Conservation (phyloP, 2,888 invertebrate species). For the Heliconius sara region DNA sequence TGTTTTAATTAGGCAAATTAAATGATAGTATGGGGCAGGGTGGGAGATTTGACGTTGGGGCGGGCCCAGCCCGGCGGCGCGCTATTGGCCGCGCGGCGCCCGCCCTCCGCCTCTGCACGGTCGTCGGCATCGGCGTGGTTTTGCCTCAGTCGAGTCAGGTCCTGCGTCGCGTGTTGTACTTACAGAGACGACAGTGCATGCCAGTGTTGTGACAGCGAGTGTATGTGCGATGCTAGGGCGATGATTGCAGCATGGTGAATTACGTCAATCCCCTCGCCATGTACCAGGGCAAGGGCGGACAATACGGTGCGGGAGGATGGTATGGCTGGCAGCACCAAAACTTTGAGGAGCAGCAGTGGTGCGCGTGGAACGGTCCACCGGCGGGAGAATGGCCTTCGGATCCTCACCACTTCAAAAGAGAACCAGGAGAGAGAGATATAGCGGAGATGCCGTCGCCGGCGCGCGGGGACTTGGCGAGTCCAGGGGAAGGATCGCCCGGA, state of each 20-base stretch:
- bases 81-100: constrained; percentile 62
- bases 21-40: constrained; percentile 61
- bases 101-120: constrained; percentile 57
- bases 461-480: constrained; percentile 83
- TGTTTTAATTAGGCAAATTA: constrained; percentile 79
- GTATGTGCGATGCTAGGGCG: constrained; percentile 80
- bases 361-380: constrained; percentile 81
- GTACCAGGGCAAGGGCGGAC: constrained; percentile 86
- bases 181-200: constrained; percentile 49
- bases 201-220: constrained; percentile 77
- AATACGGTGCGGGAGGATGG: constrained; percentile 78
- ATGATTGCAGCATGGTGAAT: constrained; percentile 87
- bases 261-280: constrained; percentile 88
- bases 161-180: constrained; percentile 63
- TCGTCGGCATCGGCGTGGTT: constrained; percentile 40
- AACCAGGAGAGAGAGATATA: constrained; percentile 74
- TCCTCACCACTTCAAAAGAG: constrained; percentile 76
- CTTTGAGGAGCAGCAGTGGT: constrained; percentile 84
- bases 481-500: constrained; percentile 81
- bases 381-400: constrained; percentile 80
- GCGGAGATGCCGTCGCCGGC: constrained; percentile 78
- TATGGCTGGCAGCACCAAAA: constrained; percentile 81
- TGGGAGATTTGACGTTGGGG: constrained; percentile 46
- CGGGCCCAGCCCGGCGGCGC: constrained; percentile 45
- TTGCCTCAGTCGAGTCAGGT: constrained; percentile 69